Conservation (phyloP, 2,113 vertebrate genomes). For the Felis catus region F.catus_Fca126_mat1.0 CM031415.1:79501501-79502000, state of each 20-base stretch:
- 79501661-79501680: not conserved
- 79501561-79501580: not conserved
- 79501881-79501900: not conserved
- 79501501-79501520: not conserved
- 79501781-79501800: not conserved
- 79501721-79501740: not conserved
- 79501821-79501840: not conserved
- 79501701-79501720: not conserved
- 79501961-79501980: not conserved
- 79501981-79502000: not conserved
- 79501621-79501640: not conserved
- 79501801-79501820: not conserved
- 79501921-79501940: not conserved
- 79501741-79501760: not conserved
- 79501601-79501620: not conserved
- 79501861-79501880: not conserved
- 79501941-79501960: not conserved
- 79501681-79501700: not conserved
- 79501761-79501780: not conserved
- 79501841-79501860: slow-evolving; percentile 9
- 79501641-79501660: not conserved
- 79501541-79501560: not conserved
- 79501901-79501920: not conserved
- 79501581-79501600: not conserved
- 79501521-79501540: not conserved